Base-by-base conservation (phyloP, 1,140 invertebrate species). In the Oncopeltus fasciatus region DNA sequence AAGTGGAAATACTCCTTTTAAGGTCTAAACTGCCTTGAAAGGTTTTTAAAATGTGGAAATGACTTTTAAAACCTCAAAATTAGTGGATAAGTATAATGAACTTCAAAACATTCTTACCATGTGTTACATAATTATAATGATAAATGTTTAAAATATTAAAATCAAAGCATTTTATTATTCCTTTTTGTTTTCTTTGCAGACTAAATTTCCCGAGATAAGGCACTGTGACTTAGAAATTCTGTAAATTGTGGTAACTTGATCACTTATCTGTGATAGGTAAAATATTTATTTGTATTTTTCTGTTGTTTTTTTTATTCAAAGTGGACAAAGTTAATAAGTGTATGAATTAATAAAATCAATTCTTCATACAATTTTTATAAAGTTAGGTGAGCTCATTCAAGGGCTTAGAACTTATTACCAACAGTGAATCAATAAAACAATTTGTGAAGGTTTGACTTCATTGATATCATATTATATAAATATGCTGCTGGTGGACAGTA, bases 171-270 rank as follows among this genome's bases (percentile, higher is more conserved):
- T 43, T 2, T 58, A 27, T 29, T 24, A 8, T 12, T 56, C 5
- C 24, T 43, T 8, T 3, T 59, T 38, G 12, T 59, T 47, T 28
- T 27, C 27, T 43, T 61, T 61, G 33, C 29, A 61, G 60, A 33
- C 44, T 14, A 61, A 56, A 24, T 61, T 61, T 20, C 60, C 60
- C 21, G 60, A 61, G 28, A 61, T 61, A 9, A 61, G 60, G 27
- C 60, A 61, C 43, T 61, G 60, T 57, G 60, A 61, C 47, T 61
- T 61, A 57, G 60, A 61, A 38, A 61, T 61, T 27, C 43, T 61
- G 27, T 61, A 61, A 43, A 33, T 43, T 38, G 14, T 33, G 20
- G 12, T 12, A 2, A 9, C 20, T 31, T 49, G 2, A 28, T 29
- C 14, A 21, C 12, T 12, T 26, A 27, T 11, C 49, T 56, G 60